These are phyloP conservation scores for Eremobia ochroleuca DNA, from an alignment of 2,888 invertebrate species.

Conservation along the genomic window DNA sequence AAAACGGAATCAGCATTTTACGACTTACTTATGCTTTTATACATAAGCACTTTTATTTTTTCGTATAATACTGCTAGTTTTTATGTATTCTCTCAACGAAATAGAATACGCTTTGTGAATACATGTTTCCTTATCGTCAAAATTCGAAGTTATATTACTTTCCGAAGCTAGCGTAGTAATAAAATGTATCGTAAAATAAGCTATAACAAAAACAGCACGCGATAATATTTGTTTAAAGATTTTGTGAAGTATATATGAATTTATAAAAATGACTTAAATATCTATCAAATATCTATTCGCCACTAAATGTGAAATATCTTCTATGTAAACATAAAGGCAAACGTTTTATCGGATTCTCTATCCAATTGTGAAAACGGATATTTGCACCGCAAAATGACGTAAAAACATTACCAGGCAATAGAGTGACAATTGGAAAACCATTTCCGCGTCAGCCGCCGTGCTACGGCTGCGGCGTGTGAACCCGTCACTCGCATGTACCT, in stretches of 20 bases:
- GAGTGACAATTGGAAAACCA: slow-evolving; percentile 59
- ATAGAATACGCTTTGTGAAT: slow-evolving; percentile 61
- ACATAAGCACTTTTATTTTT: slow-evolving; percentile 60
- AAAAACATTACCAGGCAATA: slow-evolving; percentile 57
- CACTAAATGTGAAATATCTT: neutral
- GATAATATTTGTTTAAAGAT: slow-evolving; percentile 62
- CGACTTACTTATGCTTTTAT: slow-evolving; percentile 64
- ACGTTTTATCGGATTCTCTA: neutral
- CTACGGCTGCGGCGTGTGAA: slow-evolving; percentile 22
- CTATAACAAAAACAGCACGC: slow-evolving; percentile 54
- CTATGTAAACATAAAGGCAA: neutral
- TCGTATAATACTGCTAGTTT: slow-evolving; percentile 55
- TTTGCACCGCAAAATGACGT: slow-evolving; percentile 46
- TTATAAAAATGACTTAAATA: neutral
- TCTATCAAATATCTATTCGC: neutral
- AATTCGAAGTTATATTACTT: slow-evolving; percentile 61
- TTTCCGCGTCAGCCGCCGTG: slow-evolving; percentile 44
- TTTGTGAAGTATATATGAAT: slow-evolving; percentile 30
- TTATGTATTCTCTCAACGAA: slow-evolving; percentile 60
- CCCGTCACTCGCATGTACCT: slow-evolving; percentile 10
- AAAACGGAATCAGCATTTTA: slow-evolving; percentile 72
- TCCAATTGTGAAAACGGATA: slow-evolving; percentile 36
- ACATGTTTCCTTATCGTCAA: slow-evolving; percentile 60
- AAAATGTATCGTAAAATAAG: slow-evolving; percentile 67
- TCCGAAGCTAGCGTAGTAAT: slow-evolving; percentile 64